A percentile compares a stretch with the other conserved stretches of the same genome.
phyloP scores from a whole-genome alignment of 2,797 vertebrate species.

The Leptoclinus maculatus region DNA sequence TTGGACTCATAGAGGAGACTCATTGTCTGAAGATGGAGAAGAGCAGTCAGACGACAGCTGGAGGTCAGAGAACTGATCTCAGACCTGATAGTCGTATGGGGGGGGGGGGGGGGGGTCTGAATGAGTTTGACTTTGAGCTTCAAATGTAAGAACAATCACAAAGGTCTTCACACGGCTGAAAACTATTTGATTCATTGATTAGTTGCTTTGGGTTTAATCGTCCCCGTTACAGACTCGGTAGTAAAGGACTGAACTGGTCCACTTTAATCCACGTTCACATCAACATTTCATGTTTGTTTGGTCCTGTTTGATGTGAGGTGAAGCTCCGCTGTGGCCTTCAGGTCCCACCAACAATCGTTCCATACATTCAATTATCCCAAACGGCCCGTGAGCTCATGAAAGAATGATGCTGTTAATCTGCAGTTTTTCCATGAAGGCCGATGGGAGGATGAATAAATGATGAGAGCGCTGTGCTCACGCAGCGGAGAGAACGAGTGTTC shows the following conservation, averaged over 20 bases:
- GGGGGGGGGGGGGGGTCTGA: too few species aligned
- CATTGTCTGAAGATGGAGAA: not conserved
- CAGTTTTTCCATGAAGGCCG: slow-evolving; percentile 48
- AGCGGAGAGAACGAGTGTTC: too few species aligned
- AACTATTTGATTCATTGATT: too few species aligned
- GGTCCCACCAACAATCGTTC: not conserved
- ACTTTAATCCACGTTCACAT: not conserved
- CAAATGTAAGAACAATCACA: too few species aligned
- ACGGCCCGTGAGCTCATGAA: slow-evolving; percentile 29
- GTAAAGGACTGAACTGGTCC: not conserved
- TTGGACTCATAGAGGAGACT: not conserved
- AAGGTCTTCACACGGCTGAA: too few species aligned
- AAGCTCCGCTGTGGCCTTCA: too few species aligned
- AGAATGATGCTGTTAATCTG: slow-evolving; percentile 43
- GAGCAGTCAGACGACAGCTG: not conserved
- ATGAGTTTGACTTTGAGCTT: too few species aligned
- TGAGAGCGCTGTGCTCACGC: slow-evolving; percentile 40
- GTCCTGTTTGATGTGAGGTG: too few species aligned
- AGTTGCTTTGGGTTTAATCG: too few species aligned
- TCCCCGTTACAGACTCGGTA: not conserved
- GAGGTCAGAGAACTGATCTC: not conserved
- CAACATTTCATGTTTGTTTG: slow-evolving; percentile 7
- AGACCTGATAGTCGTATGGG: too few species aligned
- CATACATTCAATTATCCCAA: not conserved
- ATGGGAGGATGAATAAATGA: slow-evolving; percentile 66